Conservation (phyloP, 2,888 invertebrate genomes). For the Asteroscopus sphinx region DNA sequence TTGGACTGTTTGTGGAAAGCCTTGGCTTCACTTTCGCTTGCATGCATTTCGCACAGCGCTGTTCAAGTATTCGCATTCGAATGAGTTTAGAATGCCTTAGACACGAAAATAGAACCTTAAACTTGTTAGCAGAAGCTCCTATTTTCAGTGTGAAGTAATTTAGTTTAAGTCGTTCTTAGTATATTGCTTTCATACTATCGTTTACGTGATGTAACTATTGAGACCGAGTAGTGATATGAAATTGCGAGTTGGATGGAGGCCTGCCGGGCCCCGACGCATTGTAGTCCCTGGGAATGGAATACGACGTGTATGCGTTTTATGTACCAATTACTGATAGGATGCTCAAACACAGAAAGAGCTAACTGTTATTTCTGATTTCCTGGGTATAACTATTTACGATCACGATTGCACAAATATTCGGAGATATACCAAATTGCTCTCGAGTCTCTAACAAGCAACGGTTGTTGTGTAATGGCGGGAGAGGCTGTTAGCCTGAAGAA, state of each 20-base stretch:
- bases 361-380: conserved; percentile 65
- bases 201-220: conserved; percentile 86
- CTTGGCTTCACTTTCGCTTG: conserved; percentile 82
- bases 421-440: conserved; percentile 28
- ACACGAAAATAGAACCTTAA: conserved; percentile 67
- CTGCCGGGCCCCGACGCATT: conserved; percentile 68
- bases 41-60: conserved; percentile 63
- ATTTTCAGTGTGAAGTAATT: conserved; percentile 51
- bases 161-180: conserved; percentile 63
- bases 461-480: conserved; percentile 21
- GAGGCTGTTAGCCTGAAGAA: conserved; percentile 31
- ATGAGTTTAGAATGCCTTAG: conserved; percentile 61
- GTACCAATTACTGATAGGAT: conserved; percentile 64
- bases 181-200: conserved; percentile 70
- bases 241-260: conserved; percentile 68
- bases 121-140: conserved; percentile 53
- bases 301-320: conserved; percentile 55
- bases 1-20: conserved; percentile 71
- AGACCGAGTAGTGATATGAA: conserved; percentile 76
- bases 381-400: conserved; percentile 39
- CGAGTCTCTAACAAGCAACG: conserved; percentile 6
- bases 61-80: conserved; percentile 69
- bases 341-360: conserved; percentile 63
- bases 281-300: conserved; percentile 72
- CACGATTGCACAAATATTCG: conserved; percentile 43